A percentile compares a stretch with the other conserved stretches of the same genome.
Evolutionary conservation across 2,888 invertebrate genomes (phyloP).

Genomic region (Pogonocherus hispidulus): DNA sequence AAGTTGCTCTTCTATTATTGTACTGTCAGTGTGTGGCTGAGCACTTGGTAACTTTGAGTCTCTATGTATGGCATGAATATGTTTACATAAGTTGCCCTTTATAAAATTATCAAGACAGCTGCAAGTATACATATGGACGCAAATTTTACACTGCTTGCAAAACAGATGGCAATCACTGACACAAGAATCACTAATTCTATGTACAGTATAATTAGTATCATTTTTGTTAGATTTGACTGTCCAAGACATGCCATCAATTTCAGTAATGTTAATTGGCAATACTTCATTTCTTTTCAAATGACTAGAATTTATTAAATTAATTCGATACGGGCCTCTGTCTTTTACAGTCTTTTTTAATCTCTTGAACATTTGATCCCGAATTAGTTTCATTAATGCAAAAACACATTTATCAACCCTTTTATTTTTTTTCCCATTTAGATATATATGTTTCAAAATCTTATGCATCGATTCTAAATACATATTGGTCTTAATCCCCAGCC

Average conservation of each 20-base stretch:
- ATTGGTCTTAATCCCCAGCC: slow-evolving; percentile 29
- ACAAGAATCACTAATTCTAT: background rate
- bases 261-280: background rate
- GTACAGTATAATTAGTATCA: background rate
- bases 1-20: too few species aligned
- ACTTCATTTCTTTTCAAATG: background rate
- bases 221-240: background rate
- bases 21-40: too few species aligned
- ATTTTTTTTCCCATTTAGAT: slow-evolving; percentile 38
- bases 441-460: slow-evolving; percentile 46
- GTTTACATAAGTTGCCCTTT: background rate
- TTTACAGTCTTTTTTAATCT: background rate
- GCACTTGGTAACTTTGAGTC: background rate
- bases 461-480: slow-evolving; percentile 30
- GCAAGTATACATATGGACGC: background rate
- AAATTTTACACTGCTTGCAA: background rate
- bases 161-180: background rate
- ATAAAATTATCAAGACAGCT: background rate
- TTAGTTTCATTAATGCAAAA: background rate
- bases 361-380: background rate
- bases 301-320: background rate
- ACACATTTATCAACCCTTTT: background rate
- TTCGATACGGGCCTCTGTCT: background rate
- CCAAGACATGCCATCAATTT: background rate
- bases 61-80: background rate